Percentiles rank a stretch among this genome's conserved stretches.
Evolutionary conservation across 2,888 invertebrate genomes (phyloP).

Genomic region (Phlogophora meticulosa): DNA sequence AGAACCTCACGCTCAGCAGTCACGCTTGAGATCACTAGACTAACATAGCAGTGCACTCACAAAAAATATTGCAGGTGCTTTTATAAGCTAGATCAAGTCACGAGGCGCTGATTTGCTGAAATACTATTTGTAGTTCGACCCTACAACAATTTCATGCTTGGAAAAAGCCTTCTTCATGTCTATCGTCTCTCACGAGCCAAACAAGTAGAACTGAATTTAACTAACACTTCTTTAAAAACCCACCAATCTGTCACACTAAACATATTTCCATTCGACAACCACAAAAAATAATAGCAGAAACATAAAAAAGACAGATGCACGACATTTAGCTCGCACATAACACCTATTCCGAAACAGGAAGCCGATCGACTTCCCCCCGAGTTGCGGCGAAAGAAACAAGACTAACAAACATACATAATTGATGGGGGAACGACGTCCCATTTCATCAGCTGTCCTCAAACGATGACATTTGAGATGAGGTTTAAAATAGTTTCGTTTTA

Average conservation of each 20-base stretch:
- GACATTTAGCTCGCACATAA: constrained; percentile 64
- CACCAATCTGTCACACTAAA: constrained; percentile 31
- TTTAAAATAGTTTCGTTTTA: constrained; percentile 61
- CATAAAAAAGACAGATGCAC: constrained; percentile 59
- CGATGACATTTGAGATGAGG: constrained; percentile 78
- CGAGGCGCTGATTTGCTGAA: no score
- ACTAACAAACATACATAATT: constrained; percentile 71
- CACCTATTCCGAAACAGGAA: constrained; percentile 75
- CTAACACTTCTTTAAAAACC: constrained; percentile 9
- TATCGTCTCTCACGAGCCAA: no score
- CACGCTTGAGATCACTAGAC: no score
- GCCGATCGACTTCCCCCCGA: constrained; percentile 65
- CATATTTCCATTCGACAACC: constrained; percentile 20
- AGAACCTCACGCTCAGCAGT: no score
- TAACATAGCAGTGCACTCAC: no score
- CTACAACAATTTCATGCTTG: no score
- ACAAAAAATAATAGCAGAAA: constrained; percentile 50
- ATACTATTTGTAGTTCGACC: no score
- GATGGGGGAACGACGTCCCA: constrained; percentile 77
- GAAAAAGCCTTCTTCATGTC: no score
- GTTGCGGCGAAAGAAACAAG: constrained; percentile 65
- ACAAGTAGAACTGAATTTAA: background rate
- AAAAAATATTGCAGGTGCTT: no score
- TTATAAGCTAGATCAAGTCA: no score
- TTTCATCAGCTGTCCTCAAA: constrained; percentile 76